Percentiles rank a stretch among this genome's conserved stretches.
Evolutionary conservation across 2,113 vertebrate genomes (phyloP).

Genomic region (Platysternon megacephalum): DNA sequence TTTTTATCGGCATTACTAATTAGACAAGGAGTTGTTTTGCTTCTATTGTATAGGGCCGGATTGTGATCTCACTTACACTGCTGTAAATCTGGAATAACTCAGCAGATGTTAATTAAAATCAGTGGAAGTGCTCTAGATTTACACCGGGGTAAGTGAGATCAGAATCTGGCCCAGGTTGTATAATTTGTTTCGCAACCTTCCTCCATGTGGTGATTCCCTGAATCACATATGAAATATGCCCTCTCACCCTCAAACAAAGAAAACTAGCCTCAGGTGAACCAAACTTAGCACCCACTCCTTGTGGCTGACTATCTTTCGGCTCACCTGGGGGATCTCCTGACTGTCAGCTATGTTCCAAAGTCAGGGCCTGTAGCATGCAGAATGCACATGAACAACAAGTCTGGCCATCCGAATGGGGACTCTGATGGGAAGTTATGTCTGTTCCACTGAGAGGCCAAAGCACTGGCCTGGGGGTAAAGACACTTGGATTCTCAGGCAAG

Average conservation of each 20-base stretch:
- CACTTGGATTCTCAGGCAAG: background rate
- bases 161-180: background rate
- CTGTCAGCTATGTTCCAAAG: background rate
- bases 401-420: background rate
- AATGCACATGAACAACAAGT: background rate
- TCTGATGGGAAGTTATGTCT: background rate
- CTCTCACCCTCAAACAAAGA: background rate
- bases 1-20: conserved; percentile 20
- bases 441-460: background rate
- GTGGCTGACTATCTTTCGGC: background rate
- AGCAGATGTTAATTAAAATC: background rate
- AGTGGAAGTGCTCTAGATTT: background rate
- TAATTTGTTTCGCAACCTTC: background rate
- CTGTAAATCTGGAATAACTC: conserved; percentile 5
- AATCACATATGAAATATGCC: background rate
- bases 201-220: background rate
- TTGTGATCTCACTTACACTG: background rate
- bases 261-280: background rate
- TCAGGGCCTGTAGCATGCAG: background rate
- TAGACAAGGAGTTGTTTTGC: background rate
- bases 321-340: background rate
- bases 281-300: background rate
- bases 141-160: background rate
- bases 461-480: background rate
- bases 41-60: conserved; percentile 7